Percentiles rank a stretch among this genome's conserved stretches.
These are phyloP conservation scores for Lampris incognitus DNA, from an alignment of 2,113 vertebrate species.

Conservation along the genomic window DNA sequence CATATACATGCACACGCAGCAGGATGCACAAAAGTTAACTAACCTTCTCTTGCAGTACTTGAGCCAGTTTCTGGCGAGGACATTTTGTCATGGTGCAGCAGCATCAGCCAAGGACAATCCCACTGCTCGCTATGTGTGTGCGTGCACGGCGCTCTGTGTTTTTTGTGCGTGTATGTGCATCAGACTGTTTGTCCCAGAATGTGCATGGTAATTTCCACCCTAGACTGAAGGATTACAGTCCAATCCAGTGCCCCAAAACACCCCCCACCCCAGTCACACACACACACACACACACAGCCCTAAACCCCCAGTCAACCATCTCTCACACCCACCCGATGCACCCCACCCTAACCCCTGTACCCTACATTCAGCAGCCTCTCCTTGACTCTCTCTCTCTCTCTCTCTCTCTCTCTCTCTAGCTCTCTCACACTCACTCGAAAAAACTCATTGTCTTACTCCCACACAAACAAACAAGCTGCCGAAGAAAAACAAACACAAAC, in stretches of 20 bases:
- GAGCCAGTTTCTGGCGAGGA: slow-evolving; percentile 55
- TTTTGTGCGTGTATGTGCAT: slow-evolving; percentile 11
- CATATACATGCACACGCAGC: slow-evolving; percentile 6
- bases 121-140: slow-evolving; percentile 3
- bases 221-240: slow-evolving; percentile 74
- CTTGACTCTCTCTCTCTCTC: slow-evolving; percentile 25
- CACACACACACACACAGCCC: slow-evolving; percentile 18
- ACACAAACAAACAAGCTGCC: slow-evolving; percentile 22
- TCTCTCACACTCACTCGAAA: slow-evolving; percentile 17
- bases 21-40: slow-evolving; percentile 23
- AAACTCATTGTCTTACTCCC: background rate
- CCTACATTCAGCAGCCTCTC: slow-evolving; percentile 48
- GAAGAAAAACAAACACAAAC: slow-evolving; percentile 38
- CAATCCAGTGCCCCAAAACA: slow-evolving; percentile 52
- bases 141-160: slow-evolving; percentile 1
- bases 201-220: slow-evolving; percentile 61
- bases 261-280: slow-evolving; percentile 22
- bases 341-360: slow-evolving; percentile 34
- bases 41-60: slow-evolving; percentile 72
- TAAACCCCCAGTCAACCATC: slow-evolving; percentile 48
- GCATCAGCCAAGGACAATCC: slow-evolving; percentile 28
- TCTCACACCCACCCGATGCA: slow-evolving; percentile 16
- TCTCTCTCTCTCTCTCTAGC: background rate
- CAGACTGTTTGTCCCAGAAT: slow-evolving; percentile 60
- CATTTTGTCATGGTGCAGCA: slow-evolving; percentile 65